Base-by-base conservation (phyloP, 2,797 vertebrate species). In the Ctenosaura bakeri region DNA sequence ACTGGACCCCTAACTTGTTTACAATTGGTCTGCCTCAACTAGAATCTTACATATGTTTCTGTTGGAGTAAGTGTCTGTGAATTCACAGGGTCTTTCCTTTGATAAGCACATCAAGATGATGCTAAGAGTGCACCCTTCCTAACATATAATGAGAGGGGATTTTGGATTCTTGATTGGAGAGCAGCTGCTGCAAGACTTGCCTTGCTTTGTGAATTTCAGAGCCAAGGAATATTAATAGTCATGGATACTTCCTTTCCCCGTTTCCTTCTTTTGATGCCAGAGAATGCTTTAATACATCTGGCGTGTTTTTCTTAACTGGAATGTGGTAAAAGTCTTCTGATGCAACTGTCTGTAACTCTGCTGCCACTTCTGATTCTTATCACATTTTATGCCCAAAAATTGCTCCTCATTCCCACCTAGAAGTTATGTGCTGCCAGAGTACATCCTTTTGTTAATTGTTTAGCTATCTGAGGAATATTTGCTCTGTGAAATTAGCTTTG, bases 271-370 rank as follows among this genome's bases (percentile, higher is more conserved):
- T 26, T 66, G 24, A 64, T 90, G 35, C 46, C 18, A 77, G 56
- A 54, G 20, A 54, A 87, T 12, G n/a, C 29, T 78, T 83, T 83
- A 90, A 80, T 87, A 54, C 4, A 50, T 83, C 32, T 87, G 59
- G 56, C n/a, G 38, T 83, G 35, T 90, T 32, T 66, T 82, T 74
- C 46, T 56, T 77, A 66, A 29, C 50, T 66, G 29, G 71, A 38
- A 59, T 83, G 80, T 50, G 20, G 35, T 69, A 54, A 88, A 78
- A 54, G 20, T 59, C 20, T n/a, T 88, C 50, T 90, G 90, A 71
- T 87, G 59, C 50, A 83, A 56, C 46, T 2, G 66, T 87, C 62
- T 83, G 59, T 54, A 83, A 84, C 12, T 35, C 5, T 71, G 26
- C 62, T 77, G 66, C 32, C 32, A 42, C 59, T 87, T 87, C n/a